These are phyloP conservation scores for Scaptodrosophila lebanonensis DNA, from an alignment of 1,140 invertebrate genomes.

Conservation along the genomic window DNA sequence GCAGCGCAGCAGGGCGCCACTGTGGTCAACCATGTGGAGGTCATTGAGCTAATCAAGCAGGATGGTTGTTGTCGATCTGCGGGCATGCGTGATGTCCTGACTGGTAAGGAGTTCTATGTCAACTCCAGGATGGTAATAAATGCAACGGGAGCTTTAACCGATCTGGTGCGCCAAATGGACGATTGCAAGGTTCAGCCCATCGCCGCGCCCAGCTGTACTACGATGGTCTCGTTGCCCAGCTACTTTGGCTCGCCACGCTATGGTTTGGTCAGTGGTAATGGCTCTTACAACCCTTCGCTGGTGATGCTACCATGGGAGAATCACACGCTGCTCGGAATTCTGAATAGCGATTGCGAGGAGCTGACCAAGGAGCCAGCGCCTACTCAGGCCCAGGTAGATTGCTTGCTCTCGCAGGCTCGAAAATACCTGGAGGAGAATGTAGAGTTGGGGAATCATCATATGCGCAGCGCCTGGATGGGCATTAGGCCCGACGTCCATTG, in stretches of 20 bases:
- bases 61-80: conserved; percentile 24
- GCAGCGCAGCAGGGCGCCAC: conserved; percentile 40
- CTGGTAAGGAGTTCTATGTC: conserved; percentile 10
- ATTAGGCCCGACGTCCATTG: conserved; percentile 25
- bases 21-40: conserved; percentile 35
- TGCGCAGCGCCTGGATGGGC: conserved; percentile 52
- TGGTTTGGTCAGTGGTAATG: conserved; percentile 33
- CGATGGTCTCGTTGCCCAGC: conserved; percentile 32
- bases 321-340: conserved; percentile 25
- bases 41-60: conserved; percentile 13
- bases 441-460: conserved; percentile 21
- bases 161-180: conserved; percentile 36
- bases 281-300: conserved; percentile 11
- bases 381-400: conserved; percentile 6
- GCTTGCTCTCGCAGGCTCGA: conserved; percentile 22
- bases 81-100: conserved; percentile 24
- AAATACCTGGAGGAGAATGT: conserved; percentile 17
- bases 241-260: conserved; percentile 45
- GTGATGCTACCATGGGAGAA: conserved; percentile 50
- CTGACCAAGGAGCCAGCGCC: conserved; percentile 3
- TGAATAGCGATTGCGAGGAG: background rate
- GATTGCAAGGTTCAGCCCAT: conserved; percentile 13
- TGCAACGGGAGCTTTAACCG: conserved; percentile 43
- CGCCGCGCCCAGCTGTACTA: conserved; percentile 23
- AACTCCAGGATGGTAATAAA: conserved; percentile 40